Percentiles rank a stretch among this genome's conserved stretches.
Evolutionary conservation across 2,113 vertebrate species (phyloP).

Genomic region (Sminthopsis crassicaudata): DNA sequence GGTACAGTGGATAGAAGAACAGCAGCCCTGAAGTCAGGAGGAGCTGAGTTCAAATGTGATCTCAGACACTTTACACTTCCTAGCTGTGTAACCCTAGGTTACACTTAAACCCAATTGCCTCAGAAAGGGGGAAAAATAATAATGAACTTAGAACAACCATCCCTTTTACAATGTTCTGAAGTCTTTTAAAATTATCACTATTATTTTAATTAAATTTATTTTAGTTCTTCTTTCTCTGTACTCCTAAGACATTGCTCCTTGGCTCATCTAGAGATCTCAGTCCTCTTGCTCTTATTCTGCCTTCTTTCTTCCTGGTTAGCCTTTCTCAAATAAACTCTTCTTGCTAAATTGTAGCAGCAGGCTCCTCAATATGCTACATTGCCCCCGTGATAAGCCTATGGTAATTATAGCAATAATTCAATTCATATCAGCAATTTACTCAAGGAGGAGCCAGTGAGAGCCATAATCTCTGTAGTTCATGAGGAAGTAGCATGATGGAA

Average conservation of each 20-base stretch:
- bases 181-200: conserved; percentile 32
- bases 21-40: no score
- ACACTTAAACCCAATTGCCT: no score
- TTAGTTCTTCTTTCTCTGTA: no score
- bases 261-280: neutral
- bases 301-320: neutral
- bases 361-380: neutral
- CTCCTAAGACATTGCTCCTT: neutral
- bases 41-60: no score
- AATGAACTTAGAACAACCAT: neutral
- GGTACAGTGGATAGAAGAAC: no score
- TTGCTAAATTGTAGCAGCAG: neutral
- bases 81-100: no score
- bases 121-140: neutral
- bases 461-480: neutral
- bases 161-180: conserved; percentile 1
- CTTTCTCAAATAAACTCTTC: neutral
- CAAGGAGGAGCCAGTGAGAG: neutral
- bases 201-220: conserved; percentile 46
- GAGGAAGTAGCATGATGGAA: neutral
- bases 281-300: neutral
- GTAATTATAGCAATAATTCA: neutral
- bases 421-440: neutral
- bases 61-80: no score
- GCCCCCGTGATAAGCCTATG: neutral